Conservation (phyloP, 2,888 invertebrate genomes). For the Leptopilina syphax region DNA sequence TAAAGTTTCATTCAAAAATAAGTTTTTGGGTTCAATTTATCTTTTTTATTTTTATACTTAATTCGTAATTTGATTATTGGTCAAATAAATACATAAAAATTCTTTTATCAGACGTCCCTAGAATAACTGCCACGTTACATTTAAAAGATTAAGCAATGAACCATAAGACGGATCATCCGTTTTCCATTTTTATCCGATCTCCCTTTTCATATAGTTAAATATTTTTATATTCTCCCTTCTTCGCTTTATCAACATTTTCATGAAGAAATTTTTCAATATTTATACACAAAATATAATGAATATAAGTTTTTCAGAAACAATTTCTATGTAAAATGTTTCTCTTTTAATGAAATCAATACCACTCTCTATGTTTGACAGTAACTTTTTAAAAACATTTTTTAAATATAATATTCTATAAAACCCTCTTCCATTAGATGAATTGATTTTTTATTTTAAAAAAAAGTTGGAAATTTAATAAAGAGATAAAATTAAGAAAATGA, state of each 20-base stretch:
- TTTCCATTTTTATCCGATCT: conserved; percentile 56
- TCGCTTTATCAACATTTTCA: background rate
- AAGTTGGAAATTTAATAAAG: background rate
- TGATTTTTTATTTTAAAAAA: conserved; percentile 54
- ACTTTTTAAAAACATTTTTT: background rate
- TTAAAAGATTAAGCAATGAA: conserved; percentile 59
- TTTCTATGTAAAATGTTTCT: too few species aligned
- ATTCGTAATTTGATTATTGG: background rate
- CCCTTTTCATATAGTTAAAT: conserved; percentile 43
- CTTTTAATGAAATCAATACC: too few species aligned
- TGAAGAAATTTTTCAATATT: background rate
- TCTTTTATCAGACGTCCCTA: conserved; percentile 50
- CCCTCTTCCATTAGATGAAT: conserved; percentile 69
- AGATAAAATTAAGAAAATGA: background rate
- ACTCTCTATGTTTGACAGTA: too few species aligned
- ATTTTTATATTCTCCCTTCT: conserved; percentile 46
- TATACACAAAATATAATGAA: background rate
- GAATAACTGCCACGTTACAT: conserved; percentile 55
- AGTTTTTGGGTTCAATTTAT: too few species aligned
- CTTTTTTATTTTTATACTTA: too few species aligned
- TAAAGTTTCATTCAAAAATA: too few species aligned
- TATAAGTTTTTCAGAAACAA: too few species aligned
- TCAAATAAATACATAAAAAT: background rate
- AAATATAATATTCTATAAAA: conserved; percentile 4
- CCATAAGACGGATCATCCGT: conserved; percentile 61